phyloP scores from a whole-genome alignment of 2,888 invertebrate species.

The Cataglyphis altisquamis region DNA sequence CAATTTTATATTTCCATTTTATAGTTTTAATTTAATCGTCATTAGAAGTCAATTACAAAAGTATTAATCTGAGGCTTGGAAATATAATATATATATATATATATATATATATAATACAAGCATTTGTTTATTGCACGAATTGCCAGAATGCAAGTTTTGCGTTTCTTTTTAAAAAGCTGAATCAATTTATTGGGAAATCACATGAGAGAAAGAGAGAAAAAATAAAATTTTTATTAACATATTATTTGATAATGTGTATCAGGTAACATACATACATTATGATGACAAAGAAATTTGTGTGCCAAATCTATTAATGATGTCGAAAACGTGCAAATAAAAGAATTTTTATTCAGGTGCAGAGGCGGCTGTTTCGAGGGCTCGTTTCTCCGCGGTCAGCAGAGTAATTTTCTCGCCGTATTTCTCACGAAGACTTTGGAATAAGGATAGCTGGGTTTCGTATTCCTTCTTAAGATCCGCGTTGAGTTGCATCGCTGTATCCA shows the following conservation, averaged over 20 bases:
- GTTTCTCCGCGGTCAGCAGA: constrained; percentile 88
- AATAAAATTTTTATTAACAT: constrained; percentile 3
- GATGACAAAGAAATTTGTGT: constrained; percentile 10
- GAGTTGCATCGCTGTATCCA: constrained; percentile 90
- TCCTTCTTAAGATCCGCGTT: constrained; percentile 93
- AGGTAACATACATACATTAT: neutral
- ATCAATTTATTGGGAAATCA: neutral
- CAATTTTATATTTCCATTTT: too few species aligned
- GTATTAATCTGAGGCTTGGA: neutral
- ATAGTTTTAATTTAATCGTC: too few species aligned
- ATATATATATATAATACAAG: too few species aligned
- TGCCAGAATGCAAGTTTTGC: neutral
- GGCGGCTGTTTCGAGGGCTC: constrained; percentile 74
- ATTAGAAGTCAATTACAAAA: too few species aligned
- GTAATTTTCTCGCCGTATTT: constrained; percentile 90
- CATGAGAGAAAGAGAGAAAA: neutral
- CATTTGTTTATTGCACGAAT: neutral
- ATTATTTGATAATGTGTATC: neutral
- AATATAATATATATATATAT: neutral
- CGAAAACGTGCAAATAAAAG: neutral
- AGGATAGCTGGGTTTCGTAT: constrained; percentile 92
- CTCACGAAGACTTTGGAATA: constrained; percentile 90
- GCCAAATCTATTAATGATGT: neutral
- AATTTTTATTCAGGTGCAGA: constrained; percentile 20
- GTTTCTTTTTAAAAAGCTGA: neutral